Evolutionary conservation across 2,888 invertebrate genomes (phyloP).

Genomic region (Stenurella melanura): DNA sequence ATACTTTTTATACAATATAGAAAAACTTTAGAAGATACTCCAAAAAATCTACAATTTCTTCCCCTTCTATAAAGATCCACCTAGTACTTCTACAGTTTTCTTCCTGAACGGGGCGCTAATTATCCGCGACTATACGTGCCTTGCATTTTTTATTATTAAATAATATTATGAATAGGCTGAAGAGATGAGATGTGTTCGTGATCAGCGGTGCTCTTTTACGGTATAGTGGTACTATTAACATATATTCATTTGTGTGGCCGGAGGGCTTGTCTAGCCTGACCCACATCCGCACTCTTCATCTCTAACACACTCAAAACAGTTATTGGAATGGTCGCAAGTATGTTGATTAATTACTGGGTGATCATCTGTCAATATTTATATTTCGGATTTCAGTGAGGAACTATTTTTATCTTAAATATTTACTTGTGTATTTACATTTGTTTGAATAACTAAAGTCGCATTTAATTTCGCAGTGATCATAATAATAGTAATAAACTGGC

Average conservation of each 20-base stretch:
- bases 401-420: constrained; percentile 4
- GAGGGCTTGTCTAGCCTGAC: constrained; percentile 53
- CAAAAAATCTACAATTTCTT: no score
- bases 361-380: constrained; percentile 22
- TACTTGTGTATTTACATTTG: background rate
- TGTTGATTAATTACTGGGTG: constrained; percentile 23
- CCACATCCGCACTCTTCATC: constrained; percentile 52
- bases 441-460: background rate
- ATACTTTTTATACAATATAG: no score
- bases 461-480: background rate
- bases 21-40: no score
- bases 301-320: constrained; percentile 39
- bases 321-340: constrained; percentile 27
- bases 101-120: background rate
- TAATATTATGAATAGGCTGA: constrained; percentile 5
- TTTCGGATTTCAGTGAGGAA: constrained; percentile 12
- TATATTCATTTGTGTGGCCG: constrained; percentile 51
- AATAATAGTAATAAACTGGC: no score
- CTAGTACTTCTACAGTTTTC: no score
- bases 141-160: constrained; percentile 6
- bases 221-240: constrained; percentile 54
- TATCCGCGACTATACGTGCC: background rate
- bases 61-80: no score
- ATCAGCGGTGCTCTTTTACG: constrained; percentile 49
- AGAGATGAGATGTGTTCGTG: constrained; percentile 25